phyloP scores from a whole-genome alignment of 2,113 vertebrate genomes.

The Menidia beryllina region DNA sequence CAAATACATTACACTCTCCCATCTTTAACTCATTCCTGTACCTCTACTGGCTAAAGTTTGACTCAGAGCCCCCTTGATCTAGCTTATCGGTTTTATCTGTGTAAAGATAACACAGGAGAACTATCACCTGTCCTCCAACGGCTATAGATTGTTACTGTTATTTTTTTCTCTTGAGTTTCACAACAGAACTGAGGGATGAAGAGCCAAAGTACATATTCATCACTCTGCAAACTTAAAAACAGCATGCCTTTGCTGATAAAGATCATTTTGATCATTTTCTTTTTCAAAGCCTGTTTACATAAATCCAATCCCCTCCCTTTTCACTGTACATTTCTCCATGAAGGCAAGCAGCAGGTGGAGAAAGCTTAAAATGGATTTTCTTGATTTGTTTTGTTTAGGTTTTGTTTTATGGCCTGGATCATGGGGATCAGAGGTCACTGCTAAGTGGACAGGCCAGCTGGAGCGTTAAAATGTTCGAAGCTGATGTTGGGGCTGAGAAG shows the following conservation, averaged over 20 bases:
- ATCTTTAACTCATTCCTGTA: neutral
- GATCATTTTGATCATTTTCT: neutral
- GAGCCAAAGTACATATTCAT: conserved; percentile 21
- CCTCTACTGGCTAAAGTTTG: conserved; percentile 28
- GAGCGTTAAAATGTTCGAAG: conserved; percentile 1
- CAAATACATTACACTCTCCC: conserved; percentile 14
- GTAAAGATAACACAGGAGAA: conserved; percentile 46
- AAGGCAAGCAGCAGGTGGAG: conserved; percentile 57
- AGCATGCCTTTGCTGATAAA: neutral
- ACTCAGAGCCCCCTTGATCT: conserved; percentile 33
- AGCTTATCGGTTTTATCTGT: conserved; percentile 38
- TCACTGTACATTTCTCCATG: neutral
- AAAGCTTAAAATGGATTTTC: conserved; percentile 1
- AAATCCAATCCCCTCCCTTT: neutral
- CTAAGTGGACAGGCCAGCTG: conserved; percentile 44
- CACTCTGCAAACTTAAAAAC: conserved; percentile 10
- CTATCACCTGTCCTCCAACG: conserved; percentile 55
- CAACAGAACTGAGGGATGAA: neutral
- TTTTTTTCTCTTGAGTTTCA: conserved; percentile 20
- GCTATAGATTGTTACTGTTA: neutral
- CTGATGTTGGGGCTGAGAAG: conserved; percentile 27
- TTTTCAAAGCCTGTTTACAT: neutral
- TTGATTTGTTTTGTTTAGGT: conserved; percentile 24
- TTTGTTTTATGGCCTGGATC: conserved; percentile 21
- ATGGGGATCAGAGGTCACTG: conserved; percentile 49